These are phyloP conservation scores for Haemorhous mexicanus DNA, from an alignment of 2,113 vertebrate genomes.

Conservation along the genomic window DNA sequence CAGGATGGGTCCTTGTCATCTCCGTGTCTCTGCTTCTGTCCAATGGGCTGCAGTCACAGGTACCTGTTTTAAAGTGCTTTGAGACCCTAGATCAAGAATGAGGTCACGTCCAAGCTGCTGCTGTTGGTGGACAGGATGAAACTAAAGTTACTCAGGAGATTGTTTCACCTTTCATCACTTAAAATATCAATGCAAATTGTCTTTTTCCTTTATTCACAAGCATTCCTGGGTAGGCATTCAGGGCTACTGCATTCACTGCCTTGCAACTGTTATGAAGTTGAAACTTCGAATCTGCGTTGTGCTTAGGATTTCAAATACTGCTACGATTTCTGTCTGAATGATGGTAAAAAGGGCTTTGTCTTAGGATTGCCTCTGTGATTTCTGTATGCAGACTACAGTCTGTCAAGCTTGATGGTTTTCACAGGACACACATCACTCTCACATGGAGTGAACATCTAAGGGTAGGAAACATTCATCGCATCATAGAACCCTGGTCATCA, in stretches of 20 bases:
- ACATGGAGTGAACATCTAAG: background rate
- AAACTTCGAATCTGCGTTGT: background rate
- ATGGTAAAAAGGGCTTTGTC: background rate
- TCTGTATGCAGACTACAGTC: background rate
- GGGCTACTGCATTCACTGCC: background rate
- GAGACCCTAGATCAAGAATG: background rate
- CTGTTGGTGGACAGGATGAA: background rate
- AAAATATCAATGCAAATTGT: background rate
- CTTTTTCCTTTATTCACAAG: background rate
- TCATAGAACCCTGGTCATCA: background rate
- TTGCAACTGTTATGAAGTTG: background rate
- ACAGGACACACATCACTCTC: background rate
- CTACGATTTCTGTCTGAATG: background rate
- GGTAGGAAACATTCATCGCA: background rate
- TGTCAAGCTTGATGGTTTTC: background rate
- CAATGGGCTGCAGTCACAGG: background rate
- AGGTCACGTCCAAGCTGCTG: background rate
- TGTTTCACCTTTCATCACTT: accelerated
- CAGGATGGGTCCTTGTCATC: accelerated
- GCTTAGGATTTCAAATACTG: background rate
- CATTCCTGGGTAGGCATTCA: background rate
- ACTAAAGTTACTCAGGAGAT: background rate
- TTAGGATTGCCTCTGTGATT: background rate
- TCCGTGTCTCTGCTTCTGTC: background rate
- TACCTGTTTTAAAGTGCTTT: background rate